Base-by-base conservation (phyloP, 2,113 vertebrate genomes). In the Cottus gobio region DNA sequence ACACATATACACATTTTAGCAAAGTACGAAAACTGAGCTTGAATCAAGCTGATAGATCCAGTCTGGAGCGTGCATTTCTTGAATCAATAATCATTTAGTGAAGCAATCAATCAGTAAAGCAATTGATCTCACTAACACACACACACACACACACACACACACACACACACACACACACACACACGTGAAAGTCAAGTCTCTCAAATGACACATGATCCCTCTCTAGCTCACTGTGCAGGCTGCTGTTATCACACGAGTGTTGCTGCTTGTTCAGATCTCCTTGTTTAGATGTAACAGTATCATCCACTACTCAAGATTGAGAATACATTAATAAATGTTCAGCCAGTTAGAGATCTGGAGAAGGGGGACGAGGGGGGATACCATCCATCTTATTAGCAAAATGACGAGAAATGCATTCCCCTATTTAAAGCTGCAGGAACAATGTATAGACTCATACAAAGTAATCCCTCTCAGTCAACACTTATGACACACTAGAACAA, bases 21-120 rank as follows among this genome's bases (percentile, higher is more conserved):
- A 42, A 18, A 18, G 9, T 56, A 63, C 0, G 0, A 12, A 57
- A 76, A 48, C 30, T 58, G 13, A 76, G 28, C 22, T n/a, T 22
- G 31, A 65, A 46, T 63, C 30, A 50, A 63, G 37, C 16, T 62
- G 24, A 67, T 24, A 34, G 26, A 34, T 30, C 15, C 24, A 26
- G 50, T 26, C 31, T 65, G 50, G 20, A 66, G 71, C 52, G 34
- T 69, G n/a, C 20, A 42, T 84, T 79, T 65, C 30, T 71, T 52
- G 7, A 56, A 65, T 85, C 82, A 80, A 68, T 85, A 68, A 68
- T 63, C 54, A 67, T 67, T 64, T 48, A 64, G 67, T 22, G 37
- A 75, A 52, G 34, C 28, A 61, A 46, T 66, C 64, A 57, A 70
- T 69, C 34, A 30, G 56, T 48, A 39, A 64, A 50, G 76, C 46